These are phyloP conservation scores for Tachysurus vachellii DNA, from an alignment of 2,113 vertebrate species.

Conservation along the genomic window DNA sequence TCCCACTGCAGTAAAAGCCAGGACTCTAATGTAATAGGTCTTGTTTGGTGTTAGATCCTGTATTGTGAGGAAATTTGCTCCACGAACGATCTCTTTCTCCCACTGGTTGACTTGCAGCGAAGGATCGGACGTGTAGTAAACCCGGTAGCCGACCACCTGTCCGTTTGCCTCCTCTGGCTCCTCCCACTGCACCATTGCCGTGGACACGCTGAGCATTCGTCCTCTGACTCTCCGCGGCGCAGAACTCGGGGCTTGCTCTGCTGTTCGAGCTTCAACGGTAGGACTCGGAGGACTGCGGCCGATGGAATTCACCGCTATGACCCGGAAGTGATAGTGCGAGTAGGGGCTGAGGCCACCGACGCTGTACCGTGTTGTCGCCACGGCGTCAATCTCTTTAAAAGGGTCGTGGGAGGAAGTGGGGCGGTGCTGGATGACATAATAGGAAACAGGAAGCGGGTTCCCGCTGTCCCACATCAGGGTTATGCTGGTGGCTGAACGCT, in stretches of 20 bases:
- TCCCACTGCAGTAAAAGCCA: constrained; percentile 98
- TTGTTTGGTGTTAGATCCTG: constrained; percentile 92
- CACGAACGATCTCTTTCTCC: constrained; percentile 97
- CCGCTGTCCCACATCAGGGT: constrained; percentile 98
- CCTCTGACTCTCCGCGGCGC: constrained; percentile 93
- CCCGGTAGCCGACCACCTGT: constrained; percentile 96
- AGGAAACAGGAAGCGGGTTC: constrained; percentile 95
- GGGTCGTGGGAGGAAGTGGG: constrained; percentile 86
- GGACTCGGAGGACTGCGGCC: constrained; percentile 91
- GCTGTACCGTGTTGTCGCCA: constrained; percentile 96
- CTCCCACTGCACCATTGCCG: constrained; percentile 97
- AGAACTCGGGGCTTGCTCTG: constrained; percentile 95
- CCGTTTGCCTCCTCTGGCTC: constrained; percentile 97
- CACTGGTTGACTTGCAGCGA: constrained; percentile 89
- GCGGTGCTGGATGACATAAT: constrained; percentile 94
- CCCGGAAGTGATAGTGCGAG: constrained; percentile 94
- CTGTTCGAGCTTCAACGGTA: constrained; percentile 88
- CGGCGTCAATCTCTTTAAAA: constrained; percentile 96
- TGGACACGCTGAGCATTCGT: constrained; percentile 95
- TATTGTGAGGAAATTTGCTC: constrained; percentile 93
- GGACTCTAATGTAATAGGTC: constrained; percentile 93
- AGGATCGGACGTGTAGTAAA: constrained; percentile 94
- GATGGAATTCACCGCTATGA: constrained; percentile 96
- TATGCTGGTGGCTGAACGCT: constrained; percentile 97
- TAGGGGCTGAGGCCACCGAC: constrained; percentile 97